These are phyloP conservation scores for Eulemur macaco DNA, from an alignment of 2,113 vertebrate genomes.

Conservation along the genomic window DNA sequence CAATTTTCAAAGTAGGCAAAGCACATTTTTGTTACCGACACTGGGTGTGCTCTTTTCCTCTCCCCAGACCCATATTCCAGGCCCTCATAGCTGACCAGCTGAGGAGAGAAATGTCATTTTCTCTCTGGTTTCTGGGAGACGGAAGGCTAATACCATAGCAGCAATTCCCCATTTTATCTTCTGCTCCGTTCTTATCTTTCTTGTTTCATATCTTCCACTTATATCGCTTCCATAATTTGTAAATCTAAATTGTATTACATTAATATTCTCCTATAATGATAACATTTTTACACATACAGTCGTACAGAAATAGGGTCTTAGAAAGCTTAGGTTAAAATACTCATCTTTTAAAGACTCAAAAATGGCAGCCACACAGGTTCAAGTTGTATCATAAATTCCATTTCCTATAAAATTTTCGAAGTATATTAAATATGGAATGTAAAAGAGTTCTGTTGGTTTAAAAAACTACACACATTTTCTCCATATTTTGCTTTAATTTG, in stretches of 20 bases:
- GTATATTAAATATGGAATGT: neutral
- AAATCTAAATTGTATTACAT: neutral
- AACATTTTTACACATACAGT: neutral
- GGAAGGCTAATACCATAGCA: neutral
- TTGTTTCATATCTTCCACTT: neutral
- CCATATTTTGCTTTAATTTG: neutral
- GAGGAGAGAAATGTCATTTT: neutral
- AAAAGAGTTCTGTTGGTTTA: neutral
- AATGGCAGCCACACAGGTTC: neutral
- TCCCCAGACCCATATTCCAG: rapidly evolving
- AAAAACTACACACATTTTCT: neutral
- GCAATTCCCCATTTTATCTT: neutral
- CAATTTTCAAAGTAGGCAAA: neutral
- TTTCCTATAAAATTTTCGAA: neutral
- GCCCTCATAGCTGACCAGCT: neutral
- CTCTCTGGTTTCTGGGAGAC: neutral
- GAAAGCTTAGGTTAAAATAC: neutral
- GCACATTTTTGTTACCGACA: neutral
- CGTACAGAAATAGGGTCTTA: neutral
- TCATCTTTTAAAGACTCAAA: neutral
- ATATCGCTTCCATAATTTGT: neutral
- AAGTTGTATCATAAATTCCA: neutral
- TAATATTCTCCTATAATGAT: neutral
- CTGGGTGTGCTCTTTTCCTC: neutral
- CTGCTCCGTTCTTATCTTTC: neutral